These are phyloP conservation scores for Trichacis sp. DNA, from an alignment of 2,888 invertebrate species.

Conservation along the genomic window DNA sequence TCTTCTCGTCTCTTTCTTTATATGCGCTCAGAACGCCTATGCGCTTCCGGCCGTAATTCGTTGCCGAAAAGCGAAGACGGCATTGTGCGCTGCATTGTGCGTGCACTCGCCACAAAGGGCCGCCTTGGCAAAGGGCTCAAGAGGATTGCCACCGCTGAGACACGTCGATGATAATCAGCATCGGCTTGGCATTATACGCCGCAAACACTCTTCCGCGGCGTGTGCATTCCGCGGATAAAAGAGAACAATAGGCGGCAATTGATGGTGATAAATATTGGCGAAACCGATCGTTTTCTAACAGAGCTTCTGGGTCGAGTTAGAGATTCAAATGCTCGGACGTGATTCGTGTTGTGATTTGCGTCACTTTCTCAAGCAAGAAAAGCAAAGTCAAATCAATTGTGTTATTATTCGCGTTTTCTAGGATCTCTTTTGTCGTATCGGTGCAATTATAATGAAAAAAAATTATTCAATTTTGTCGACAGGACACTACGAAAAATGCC, in stretches of 20 bases:
- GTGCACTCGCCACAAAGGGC: constrained; percentile 47
- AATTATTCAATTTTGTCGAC: too few species aligned
- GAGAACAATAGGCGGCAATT: constrained; percentile 17
- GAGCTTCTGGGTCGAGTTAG: too few species aligned
- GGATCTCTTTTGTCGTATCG: too few species aligned
- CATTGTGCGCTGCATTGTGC: constrained; percentile 54
- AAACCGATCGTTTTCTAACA: neutral
- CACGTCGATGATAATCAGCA: constrained; percentile 26
- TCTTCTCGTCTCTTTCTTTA: constrained; percentile 19
- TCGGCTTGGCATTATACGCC: constrained; percentile 4
- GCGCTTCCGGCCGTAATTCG: constrained; percentile 45
- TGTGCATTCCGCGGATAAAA: constrained; percentile 12
- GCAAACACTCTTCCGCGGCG: constrained; percentile 18
- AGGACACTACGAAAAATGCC: too few species aligned
- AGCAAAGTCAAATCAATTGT: too few species aligned
- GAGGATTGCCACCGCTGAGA: constrained; percentile 18
- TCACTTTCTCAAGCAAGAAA: too few species aligned
- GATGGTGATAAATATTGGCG: constrained; percentile 8
- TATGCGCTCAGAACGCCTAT: constrained; percentile 36
- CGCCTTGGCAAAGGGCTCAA: constrained; percentile 12
- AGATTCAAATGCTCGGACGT: too few species aligned
- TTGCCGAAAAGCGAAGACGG: constrained; percentile 27
- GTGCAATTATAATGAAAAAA: too few species aligned
- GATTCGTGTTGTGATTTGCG: too few species aligned
- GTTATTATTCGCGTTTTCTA: too few species aligned